phyloP scores from a whole-genome alignment of 1,140 invertebrate genomes.

The Wasmannia auropunctata region DNA sequence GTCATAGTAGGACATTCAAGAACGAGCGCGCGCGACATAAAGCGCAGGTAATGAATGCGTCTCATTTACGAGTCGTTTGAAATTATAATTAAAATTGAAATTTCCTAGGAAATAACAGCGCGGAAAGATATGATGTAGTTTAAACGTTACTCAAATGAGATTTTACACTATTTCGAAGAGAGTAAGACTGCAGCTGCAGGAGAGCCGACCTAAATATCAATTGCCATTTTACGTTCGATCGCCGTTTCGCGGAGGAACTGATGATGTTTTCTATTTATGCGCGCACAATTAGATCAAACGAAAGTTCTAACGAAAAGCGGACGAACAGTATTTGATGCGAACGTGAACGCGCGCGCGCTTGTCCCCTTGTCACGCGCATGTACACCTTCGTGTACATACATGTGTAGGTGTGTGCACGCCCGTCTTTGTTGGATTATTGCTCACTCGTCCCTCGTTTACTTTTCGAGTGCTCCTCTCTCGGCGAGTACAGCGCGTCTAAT shows the following conservation, averaged over 20 bases:
- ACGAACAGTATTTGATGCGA: not conserved
- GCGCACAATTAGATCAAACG: not conserved
- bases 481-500: constrained; percentile 49
- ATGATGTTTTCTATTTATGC: not conserved
- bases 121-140: not conserved
- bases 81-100: constrained; percentile 59
- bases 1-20: constrained; percentile 16
- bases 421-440: constrained; percentile 56
- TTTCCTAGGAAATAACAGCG: constrained; percentile 37
- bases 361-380: not conserved
- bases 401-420: not conserved
- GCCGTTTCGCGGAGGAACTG: not conserved
- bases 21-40: constrained; percentile 24
- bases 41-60: constrained; percentile 48
- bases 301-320: not conserved
- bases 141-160: not conserved
- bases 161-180: not conserved
- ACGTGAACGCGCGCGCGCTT: not conserved
- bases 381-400: no score
- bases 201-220: not conserved
- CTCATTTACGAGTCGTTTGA: constrained; percentile 54
- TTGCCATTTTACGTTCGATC: not conserved
- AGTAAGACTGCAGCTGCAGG: not conserved
- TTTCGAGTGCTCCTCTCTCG: constrained; percentile 51
- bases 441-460: constrained; percentile 59